Conservation (phyloP, 2,113 vertebrate species). For the Albula goreensis region DNA sequence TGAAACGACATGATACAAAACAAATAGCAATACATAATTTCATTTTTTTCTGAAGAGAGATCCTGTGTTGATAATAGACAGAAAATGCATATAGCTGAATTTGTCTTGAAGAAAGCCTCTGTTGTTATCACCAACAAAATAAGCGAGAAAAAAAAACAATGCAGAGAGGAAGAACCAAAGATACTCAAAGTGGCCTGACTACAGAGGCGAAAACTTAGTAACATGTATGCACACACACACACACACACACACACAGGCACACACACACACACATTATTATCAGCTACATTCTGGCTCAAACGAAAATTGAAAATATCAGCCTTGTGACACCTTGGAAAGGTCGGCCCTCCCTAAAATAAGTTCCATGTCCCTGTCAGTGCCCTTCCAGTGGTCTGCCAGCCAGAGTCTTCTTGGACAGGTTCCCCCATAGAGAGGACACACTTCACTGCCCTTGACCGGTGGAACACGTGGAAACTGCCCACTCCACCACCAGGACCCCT, state of each 20-base stretch:
- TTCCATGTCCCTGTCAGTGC: background rate
- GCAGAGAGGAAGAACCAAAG: background rate
- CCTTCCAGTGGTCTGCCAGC: background rate
- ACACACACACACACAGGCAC: background rate
- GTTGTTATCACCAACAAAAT: background rate
- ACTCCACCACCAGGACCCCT: background rate
- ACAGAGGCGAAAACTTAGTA: background rate
- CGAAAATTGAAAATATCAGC: background rate
- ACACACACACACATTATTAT: background rate
- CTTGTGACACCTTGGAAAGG: background rate
- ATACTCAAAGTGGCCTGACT: background rate
- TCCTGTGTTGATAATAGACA: background rate
- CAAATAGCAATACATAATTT: background rate
- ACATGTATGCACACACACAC: background rate
- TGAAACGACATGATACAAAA: background rate
- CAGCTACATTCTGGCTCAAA: slow-evolving; percentile 21
- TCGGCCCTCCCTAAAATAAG: slow-evolving; percentile 5
- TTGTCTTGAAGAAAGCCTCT: background rate
- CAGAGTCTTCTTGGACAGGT: background rate
- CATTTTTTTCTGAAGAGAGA: background rate
- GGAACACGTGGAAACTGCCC: background rate
- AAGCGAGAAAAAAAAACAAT: background rate
- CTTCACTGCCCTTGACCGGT: background rate
- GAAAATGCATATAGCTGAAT: background rate
- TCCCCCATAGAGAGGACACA: background rate